A percentile compares a stretch with the other conserved stretches of the same genome.
These are phyloP conservation scores for Botia almorhae DNA, from an alignment of 2,797 vertebrate genomes.

Conservation along the genomic window DNA sequence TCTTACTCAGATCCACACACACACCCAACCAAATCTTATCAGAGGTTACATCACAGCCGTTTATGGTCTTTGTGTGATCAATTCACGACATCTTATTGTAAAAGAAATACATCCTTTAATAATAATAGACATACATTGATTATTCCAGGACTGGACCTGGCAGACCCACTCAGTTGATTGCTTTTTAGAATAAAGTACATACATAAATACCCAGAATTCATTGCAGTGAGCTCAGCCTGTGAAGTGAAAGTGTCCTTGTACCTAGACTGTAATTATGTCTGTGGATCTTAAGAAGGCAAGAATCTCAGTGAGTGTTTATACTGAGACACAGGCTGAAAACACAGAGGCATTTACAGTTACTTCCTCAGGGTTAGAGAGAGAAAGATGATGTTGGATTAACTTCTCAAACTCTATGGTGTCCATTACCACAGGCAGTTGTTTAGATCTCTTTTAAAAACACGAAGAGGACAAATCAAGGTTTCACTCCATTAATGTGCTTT, in stretches of 20 bases:
- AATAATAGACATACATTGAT: constrained; percentile 67
- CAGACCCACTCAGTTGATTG: constrained; percentile 77
- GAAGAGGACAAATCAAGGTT: too few relatives aligned
- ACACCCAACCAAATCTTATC: not conserved
- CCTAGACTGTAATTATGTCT: not conserved
- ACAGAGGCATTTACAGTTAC: too few relatives aligned
- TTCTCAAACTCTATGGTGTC: too few relatives aligned
- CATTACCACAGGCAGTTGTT: too few relatives aligned
- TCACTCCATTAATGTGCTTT: too few relatives aligned
- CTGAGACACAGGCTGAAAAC: not conserved
- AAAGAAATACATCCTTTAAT: constrained; percentile 73
- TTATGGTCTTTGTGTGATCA: constrained; percentile 69
- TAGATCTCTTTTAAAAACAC: too few relatives aligned
- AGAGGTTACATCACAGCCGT: constrained; percentile 43
- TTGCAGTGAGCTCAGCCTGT: not conserved
- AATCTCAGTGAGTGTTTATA: not conserved
- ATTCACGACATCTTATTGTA: constrained; percentile 76
- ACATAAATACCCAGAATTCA: constrained; percentile 19
- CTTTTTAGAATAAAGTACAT: constrained; percentile 71
- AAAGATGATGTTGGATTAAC: too few relatives aligned
- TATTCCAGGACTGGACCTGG: constrained; percentile 75
- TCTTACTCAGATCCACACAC: not conserved
- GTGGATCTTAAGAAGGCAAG: not conserved
- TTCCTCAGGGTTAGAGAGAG: too few relatives aligned
- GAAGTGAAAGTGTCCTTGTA: not conserved